Percentiles rank a stretch among this genome's conserved stretches.
These are phyloP conservation scores for Orthonychiurus folsomi DNA, from an alignment of 2,888 invertebrate genomes.

Conservation along the genomic window DNA sequence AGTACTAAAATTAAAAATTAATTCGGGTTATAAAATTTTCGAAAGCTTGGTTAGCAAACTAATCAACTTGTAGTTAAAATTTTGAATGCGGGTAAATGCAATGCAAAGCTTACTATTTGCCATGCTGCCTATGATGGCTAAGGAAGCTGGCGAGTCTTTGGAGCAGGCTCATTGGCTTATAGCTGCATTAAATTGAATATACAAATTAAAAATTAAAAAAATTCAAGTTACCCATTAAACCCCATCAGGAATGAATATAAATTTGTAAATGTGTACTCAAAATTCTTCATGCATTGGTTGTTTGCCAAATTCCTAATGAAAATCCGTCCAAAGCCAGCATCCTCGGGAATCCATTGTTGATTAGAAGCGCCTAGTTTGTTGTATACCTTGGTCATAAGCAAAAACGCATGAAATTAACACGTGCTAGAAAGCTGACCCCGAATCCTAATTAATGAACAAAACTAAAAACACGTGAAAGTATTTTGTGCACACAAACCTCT, in stretches of 20 bases:
- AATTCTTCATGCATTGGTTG: conserved; percentile 14
- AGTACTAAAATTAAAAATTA: conserved; percentile 2
- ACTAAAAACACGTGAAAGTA: too few relatives aligned
- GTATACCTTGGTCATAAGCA: not conserved
- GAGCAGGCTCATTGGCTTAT: not conserved
- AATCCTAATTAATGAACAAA: too few relatives aligned
- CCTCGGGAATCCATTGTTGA: conserved; percentile 10
- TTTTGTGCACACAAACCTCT: too few relatives aligned
- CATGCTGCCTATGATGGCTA: conserved; percentile 7
- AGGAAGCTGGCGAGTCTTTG: conserved; percentile 12
- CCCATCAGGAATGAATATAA: conserved; percentile 2
- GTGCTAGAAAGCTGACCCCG: too few relatives aligned
- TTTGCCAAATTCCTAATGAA: conserved; percentile 9
- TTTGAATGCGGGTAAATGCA: not conserved
- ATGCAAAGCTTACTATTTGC: conserved; percentile 6
- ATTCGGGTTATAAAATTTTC: not conserved
- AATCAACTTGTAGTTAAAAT: too few relatives aligned
- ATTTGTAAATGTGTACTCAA: conserved; percentile 9
- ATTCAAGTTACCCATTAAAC: conserved; percentile 8
- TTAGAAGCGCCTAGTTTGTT: not conserved
- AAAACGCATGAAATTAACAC: too few relatives aligned
- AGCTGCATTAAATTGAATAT: not conserved
- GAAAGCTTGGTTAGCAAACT: too few relatives aligned
- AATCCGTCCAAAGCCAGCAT: conserved; percentile 10
- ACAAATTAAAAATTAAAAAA: conserved; percentile 6